Evolutionary conservation across 2,888 invertebrate species (phyloP).

Genomic region (Octodonta nipae): DNA sequence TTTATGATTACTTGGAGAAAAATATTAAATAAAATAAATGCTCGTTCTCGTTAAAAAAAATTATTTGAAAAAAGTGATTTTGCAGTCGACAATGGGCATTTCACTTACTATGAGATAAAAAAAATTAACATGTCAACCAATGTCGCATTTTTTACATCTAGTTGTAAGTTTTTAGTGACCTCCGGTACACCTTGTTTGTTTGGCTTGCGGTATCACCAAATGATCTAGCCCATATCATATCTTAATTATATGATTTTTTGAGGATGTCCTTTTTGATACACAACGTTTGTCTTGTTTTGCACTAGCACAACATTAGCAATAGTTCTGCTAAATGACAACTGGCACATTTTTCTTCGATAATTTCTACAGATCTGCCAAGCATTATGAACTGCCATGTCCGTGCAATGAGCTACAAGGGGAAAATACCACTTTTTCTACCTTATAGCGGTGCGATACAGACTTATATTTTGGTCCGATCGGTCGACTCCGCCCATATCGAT

Average conservation of each 20-base stretch:
- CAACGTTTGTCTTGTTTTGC: background rate
- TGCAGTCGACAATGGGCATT: too few relatives aligned
- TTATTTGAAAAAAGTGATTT: too few relatives aligned
- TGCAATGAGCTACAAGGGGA: background rate
- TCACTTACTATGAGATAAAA: too few relatives aligned
- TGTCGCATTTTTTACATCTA: slow-evolving; percentile 1
- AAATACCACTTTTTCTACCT: slow-evolving; percentile 2
- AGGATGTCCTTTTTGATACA: too few relatives aligned
- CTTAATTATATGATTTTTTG: background rate
- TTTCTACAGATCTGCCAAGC: slow-evolving; percentile 2
- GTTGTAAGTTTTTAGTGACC: slow-evolving; percentile 2
- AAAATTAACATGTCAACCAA: background rate
- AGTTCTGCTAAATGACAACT: background rate
- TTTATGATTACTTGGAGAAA: too few relatives aligned
- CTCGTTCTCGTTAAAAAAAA: too few relatives aligned
- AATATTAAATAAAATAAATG: too few relatives aligned
- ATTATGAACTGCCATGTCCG: background rate
- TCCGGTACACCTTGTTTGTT: background rate
- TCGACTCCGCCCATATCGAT: slow-evolving; percentile 23
- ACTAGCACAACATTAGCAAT: background rate
- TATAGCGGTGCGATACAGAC: slow-evolving; percentile 1
- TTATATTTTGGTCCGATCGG: slow-evolving; percentile 16
- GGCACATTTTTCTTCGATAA: background rate
- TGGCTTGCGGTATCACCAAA: background rate
- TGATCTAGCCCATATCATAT: background rate